Evolutionary conservation across 2,113 vertebrate species (phyloP), one percentile per base, ranked within the genome.

Genomic region (Dicerorhinus sumatrensis): DNA sequence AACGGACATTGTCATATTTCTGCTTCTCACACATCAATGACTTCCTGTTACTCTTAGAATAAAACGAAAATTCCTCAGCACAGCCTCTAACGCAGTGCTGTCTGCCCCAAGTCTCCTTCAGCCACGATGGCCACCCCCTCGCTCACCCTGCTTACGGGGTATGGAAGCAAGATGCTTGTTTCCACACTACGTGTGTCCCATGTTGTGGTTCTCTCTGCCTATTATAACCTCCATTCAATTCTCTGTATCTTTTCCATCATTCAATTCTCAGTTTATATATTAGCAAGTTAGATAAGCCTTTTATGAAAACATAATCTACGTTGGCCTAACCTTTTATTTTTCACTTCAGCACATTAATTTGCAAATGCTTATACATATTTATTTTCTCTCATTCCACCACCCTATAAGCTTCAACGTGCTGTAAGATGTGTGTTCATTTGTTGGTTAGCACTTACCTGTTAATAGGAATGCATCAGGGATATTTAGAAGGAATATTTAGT

Each of bases 121-220:
- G 5, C 1, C 36, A 8, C 11, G 18, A 27, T 0, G 10, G 1
- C 6, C 6, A 1, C 54, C 12, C 5, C 6, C 33, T 46, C 46
- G 20, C 17, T 85, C 51, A 63, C 7, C 14, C 9, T 79, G n/a
- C 36, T 77, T 70, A 0, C 27, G 5, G 23, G 11, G 10, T 76
- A 20, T 36, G 18, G 31, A 33, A 1, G 36, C 20, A 65, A 1
- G 16, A 23, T 5, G 51, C 6, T 72, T 8, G 11, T 48, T 75
- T 67, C 58, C 46, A 81, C 18, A 0, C 23, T 36, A 9, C 5
- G 13, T 31, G 1, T 65, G 11, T 92, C 36, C 39, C 62, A 65
- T 27, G 5, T 27, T 36, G 23, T 67, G 10, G 13, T 83, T 76
- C 21, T 12, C 51, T 75, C 51, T 63, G 42, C 20, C 21, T 72